phyloP scores from a whole-genome alignment of 2,113 vertebrate species.

The Drymodes brunneopygia region DNA sequence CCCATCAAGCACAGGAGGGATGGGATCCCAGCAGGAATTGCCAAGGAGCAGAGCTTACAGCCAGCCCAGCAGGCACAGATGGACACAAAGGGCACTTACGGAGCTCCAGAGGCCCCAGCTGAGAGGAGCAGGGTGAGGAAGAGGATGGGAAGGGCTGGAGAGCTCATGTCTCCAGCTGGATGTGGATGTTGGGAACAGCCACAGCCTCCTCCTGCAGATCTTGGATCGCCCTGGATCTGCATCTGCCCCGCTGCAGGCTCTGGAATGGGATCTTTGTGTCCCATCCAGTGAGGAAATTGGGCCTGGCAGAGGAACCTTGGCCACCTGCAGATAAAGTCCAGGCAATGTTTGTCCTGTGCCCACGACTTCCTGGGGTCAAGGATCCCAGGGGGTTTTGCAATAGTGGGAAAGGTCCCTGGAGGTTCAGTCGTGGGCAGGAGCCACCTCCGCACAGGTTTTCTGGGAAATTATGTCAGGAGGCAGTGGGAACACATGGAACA shows the following conservation, averaged over 20 bases:
- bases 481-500: fast-evolving
- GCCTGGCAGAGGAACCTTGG: background rate
- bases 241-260: background rate
- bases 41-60: background rate
- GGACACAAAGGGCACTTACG: background rate
- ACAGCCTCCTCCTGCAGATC: background rate
- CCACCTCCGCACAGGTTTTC: background rate
- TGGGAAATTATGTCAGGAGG: background rate
- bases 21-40: fast-evolving
- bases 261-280: background rate
- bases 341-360: background rate
- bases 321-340: background rate
- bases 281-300: background rate
- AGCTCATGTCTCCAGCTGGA: background rate
- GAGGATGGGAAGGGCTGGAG: background rate
- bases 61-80: background rate
- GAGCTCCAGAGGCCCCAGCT: background rate
- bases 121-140: background rate
- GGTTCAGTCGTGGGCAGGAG: background rate
- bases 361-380: background rate
- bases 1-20: background rate
- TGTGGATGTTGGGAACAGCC: fast-evolving
- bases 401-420: background rate
- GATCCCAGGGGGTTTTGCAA: background rate
- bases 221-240: fast-evolving